A percentile compares a stretch with the other conserved stretches of the same genome.
Conservation (phyloP, 2,113 vertebrate genomes). For the Ciconia boyciana region DNA sequence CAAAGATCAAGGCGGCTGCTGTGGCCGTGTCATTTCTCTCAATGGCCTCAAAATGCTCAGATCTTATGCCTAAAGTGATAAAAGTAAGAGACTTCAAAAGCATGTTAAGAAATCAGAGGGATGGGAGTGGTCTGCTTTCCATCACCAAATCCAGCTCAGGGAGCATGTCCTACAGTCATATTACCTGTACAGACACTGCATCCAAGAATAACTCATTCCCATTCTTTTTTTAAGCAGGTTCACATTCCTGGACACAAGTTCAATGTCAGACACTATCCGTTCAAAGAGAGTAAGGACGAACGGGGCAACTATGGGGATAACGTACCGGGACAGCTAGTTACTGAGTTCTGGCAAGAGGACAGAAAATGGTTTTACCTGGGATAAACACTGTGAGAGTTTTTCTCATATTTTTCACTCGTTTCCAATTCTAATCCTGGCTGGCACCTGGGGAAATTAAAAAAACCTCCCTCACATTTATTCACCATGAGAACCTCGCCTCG, state of each 20-base stretch:
- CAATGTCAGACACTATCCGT: background rate
- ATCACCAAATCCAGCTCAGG: background rate
- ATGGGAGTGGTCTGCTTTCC: background rate
- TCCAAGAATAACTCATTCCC: background rate
- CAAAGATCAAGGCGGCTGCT: background rate
- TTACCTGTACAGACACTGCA: background rate
- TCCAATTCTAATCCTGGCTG: background rate
- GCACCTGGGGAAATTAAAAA: background rate
- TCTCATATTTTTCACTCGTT: background rate
- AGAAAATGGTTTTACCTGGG: background rate
- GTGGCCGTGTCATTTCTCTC: background rate
- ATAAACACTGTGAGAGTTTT: background rate
- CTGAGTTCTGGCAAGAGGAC: background rate
- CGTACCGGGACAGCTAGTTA: background rate
- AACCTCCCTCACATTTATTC: background rate
- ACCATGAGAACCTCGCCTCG: accelerated
- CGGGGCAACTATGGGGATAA: background rate
- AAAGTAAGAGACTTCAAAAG: background rate
- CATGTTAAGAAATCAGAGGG: background rate
- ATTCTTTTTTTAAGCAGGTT: background rate
- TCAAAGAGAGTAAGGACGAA: background rate
- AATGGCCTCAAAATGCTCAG: background rate
- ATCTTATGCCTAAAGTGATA: background rate
- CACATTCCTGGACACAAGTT: background rate
- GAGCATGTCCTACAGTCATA: background rate